Evolutionary conservation across 2,888 invertebrate species (phyloP).

Genomic region (Sinohyriopsis cumingii): DNA sequence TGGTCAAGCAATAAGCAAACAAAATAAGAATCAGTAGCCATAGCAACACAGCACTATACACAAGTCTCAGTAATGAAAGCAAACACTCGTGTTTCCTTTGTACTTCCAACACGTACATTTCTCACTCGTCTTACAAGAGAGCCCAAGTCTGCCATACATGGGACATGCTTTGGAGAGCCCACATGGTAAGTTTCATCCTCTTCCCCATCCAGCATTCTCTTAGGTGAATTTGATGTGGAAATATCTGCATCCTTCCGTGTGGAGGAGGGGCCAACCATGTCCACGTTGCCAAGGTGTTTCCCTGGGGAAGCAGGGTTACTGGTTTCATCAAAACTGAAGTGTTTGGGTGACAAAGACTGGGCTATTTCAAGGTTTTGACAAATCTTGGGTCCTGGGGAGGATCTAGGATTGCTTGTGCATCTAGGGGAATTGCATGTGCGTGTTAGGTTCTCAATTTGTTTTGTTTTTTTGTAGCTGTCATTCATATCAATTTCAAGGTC

Average conservation of each 20-base stretch:
- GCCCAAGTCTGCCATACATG: slow-evolving; percentile 62
- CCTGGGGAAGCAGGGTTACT: neutral
- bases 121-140: slow-evolving; percentile 61
- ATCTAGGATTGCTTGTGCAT: neutral
- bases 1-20: too few relatives aligned
- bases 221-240: slow-evolving; percentile 27
- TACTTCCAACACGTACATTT: slow-evolving; percentile 64
- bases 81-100: slow-evolving; percentile 62
- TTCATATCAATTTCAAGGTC: too few relatives aligned
- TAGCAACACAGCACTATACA: slow-evolving; percentile 27
- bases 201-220: slow-evolving; percentile 24
- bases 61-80: slow-evolving; percentile 52
- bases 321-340: slow-evolving; percentile 2
- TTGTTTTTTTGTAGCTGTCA: too few relatives aligned
- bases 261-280: slow-evolving; percentile 3
- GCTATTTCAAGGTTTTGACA: neutral
- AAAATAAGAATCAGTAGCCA: too few relatives aligned
- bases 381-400: neutral
- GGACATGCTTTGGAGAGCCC: slow-evolving; percentile 43
- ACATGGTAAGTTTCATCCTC: slow-evolving; percentile 29
- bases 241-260: slow-evolving; percentile 13
- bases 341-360: neutral
- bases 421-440: too few relatives aligned
- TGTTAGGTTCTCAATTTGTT: too few relatives aligned
- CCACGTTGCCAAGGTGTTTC: slow-evolving; percentile 7